Conservation (phyloP, 2,113 vertebrate genomes). For the Phaethon lepturus region DNA sequence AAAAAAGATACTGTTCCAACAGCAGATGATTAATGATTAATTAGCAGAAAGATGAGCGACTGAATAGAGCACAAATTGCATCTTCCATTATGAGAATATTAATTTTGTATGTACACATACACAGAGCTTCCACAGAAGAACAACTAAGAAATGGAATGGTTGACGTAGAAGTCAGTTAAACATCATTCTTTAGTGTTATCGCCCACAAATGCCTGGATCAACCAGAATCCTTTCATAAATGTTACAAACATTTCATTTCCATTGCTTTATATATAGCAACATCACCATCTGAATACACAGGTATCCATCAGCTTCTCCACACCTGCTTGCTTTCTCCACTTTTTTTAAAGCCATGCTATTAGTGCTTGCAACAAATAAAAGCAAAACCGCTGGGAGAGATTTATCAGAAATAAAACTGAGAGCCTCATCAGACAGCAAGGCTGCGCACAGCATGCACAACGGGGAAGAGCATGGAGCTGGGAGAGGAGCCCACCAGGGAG, state of each 20-base stretch:
- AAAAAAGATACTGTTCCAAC: constrained; percentile 44
- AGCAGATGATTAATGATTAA: constrained; percentile 63
- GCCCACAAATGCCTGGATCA: background rate
- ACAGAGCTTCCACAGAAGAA: background rate
- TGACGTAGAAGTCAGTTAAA: background rate
- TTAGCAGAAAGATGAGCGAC: constrained; percentile 51
- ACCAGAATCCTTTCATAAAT: background rate
- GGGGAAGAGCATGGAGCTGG: accelerated
- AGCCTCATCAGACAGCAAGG: background rate
- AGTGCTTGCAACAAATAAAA: background rate
- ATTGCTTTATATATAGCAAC: background rate
- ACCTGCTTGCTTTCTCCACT: background rate
- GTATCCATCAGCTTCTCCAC: background rate
- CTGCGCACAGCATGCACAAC: background rate
- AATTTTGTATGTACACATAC: background rate
- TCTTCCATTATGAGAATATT: constrained; percentile 27
- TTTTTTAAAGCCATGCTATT: background rate
- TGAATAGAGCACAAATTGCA: constrained; percentile 18
- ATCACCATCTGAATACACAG: background rate
- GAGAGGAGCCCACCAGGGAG: background rate
- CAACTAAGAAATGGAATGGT: background rate
- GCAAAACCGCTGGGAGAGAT: too few species aligned
- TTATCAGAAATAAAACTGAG: background rate
- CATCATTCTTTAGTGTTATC: background rate
- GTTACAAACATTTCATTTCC: background rate